Percentiles rank a stretch among this genome's conserved stretches.
Conservation (phyloP, 2,113 vertebrate species). For the Podarcis cretensis region DNA sequence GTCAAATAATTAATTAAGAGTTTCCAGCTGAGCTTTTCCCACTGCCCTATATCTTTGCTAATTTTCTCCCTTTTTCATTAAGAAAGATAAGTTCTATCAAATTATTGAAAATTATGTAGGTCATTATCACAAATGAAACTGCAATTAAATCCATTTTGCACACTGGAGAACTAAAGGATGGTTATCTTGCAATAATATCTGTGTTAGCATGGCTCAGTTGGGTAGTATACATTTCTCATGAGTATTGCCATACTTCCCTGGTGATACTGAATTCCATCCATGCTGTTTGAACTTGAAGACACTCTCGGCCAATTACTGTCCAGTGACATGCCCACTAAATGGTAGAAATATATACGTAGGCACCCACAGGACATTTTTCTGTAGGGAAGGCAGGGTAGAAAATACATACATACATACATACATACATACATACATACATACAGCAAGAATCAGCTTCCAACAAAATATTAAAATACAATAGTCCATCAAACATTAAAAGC, state of each 20-base stretch:
- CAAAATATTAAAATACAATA: no score
- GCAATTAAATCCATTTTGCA: conserved; percentile 57
- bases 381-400: no score
- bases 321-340: not conserved
- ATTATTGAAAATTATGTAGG: conserved; percentile 69
- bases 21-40: conserved; percentile 53
- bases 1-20: conserved; percentile 60
- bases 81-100: conserved; percentile 67
- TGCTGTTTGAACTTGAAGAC: not conserved
- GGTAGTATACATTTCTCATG: conserved; percentile 6
- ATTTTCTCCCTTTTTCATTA: conserved; percentile 68
- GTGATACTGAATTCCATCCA: not conserved
- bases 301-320: not conserved
- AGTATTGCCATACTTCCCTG: not conserved
- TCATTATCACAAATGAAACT: conserved; percentile 66
- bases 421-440: no score
- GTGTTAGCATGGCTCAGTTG: conserved; percentile 29
- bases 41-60: conserved; percentile 49
- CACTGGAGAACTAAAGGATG: conserved; percentile 37
- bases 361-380: no score
- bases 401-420: no score
- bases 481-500: no score
- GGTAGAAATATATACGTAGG: not conserved
- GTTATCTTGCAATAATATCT: conserved; percentile 32
- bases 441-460: no score